These are phyloP conservation scores for Sinonovacula constricta DNA, from an alignment of 1,140 invertebrate genomes.

Conservation along the genomic window DNA sequence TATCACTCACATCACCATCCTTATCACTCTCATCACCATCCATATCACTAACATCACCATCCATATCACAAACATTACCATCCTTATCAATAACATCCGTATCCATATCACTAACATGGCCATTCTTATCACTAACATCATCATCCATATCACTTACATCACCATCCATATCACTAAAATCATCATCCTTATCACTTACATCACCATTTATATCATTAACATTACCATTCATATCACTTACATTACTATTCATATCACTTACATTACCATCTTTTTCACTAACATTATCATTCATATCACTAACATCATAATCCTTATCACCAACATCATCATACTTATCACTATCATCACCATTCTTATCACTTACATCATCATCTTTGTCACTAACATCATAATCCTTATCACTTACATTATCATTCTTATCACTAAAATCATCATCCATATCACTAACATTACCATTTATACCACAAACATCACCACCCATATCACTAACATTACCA, in stretches of 20 bases:
- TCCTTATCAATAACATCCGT: not conserved
- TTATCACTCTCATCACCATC: not conserved
- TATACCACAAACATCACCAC: not conserved
- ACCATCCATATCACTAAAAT: not conserved
- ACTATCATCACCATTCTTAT: not conserved
- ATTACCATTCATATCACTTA: not conserved
- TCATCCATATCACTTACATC: not conserved
- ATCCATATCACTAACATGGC: not conserved
- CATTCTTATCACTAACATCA: not conserved
- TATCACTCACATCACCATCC: not conserved
- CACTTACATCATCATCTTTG: not conserved
- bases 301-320: not conserved
- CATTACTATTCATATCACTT: not conserved
- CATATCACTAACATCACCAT: not conserved
- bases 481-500: not conserved
- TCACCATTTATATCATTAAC: not conserved
- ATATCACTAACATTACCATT: not conserved
- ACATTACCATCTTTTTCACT: not conserved
- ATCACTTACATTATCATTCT: not conserved
- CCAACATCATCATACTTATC: not conserved
- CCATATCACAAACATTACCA: not conserved
- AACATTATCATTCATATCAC: not conserved
- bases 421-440: not conserved
- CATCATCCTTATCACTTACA: not conserved
- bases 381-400: not conserved